Base-by-base conservation (phyloP, 2,113 vertebrate genomes). In the Austrofundulus limnaeus region DNA sequence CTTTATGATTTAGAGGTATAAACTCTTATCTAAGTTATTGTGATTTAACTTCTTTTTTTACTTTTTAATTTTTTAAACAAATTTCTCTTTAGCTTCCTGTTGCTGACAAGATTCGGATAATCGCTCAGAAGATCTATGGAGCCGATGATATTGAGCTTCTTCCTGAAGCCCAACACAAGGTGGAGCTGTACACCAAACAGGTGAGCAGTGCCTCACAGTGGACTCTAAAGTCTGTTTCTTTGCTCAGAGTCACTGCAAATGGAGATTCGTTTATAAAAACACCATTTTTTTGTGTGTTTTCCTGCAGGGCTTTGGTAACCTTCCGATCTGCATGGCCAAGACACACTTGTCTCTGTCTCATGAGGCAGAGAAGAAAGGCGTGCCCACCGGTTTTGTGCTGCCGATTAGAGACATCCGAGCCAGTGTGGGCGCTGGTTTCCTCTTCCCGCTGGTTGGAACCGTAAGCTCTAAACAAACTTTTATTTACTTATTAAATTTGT, bases 291-390 rank as follows among this genome's bases (percentile, higher is more conserved):
- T 34, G n/a, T 58, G 31, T 52, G 21, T 72, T 34, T 52, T 11
- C 68, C 31, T 48, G 25, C 69, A 99, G 97, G 97, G 97, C 23
- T 98, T 99, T 79, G 92, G 92, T 61, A 92, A 90, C 66, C 91
- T 98, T 61, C 98, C 98, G 15, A 93, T 99, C 82, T 99, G 98
- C 88, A 99, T 99, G 98, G 98, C 98, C 12, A 99, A 99, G 87
- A 99, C 97, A 46, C 98, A 99, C 72, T 80, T 99, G 67, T 99
- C 98, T 0, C 89, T 99, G 46, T 98, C 96, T 76, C 98, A 99
- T 10, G 93, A 98, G 78, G 94, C 98, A 11, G 96, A 99, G 65
- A 92, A 85, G 74, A 99, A 99, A 86, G 98, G 98, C 1, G 96
- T 94, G 1, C 98, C 98, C 2, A 93, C 90, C 0, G 96, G 95